Evolutionary conservation across 1,140 invertebrate genomes (phyloP), one percentile per base, ranked within the genome.

Genomic region (Sycophaga agraensis): DNA sequence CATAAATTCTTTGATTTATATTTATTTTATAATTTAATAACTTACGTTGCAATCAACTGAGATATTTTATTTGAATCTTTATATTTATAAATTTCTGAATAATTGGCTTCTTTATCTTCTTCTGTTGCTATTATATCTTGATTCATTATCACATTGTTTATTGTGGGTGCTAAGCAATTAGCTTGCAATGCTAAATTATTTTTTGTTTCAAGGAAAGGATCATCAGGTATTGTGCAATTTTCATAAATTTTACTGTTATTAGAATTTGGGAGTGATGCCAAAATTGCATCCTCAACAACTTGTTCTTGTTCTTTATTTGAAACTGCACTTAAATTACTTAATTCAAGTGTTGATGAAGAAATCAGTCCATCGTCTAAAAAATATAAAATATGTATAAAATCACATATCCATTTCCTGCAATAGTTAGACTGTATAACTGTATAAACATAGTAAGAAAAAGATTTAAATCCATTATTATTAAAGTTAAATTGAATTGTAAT

Each of bases 241-340:
- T 24, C 53, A 7, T 50, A 26, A 31, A 40, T 39, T 49, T 50
- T 61, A 16, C 0, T 40, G 28, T 40, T 24, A 35, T n/a, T 31
- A 22, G 21, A 34, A 14, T 50, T 42, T 24, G 43, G 45, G 35
- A 62, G 53, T 1, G 34, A 17, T 2, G 51, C 43, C 3, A 56
- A 19, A 42, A 62, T 39, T 16, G 53, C 37, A 35, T 62, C 59
- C 5, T 56, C 53, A 11, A 61, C 43, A 21, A 39, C 34, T 50
- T 62, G 34, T 11, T 50, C 53, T 34, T 55, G 34, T 17, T 62
- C 59, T 2, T 49, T 50, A 3, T 39, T 50, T 14, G 51, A 49
- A 42, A 56, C 22, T 9, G 6, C 35, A 24, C 35, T 50, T 22
- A 62, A 35, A 28, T 61, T 48, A 28, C n/a, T 40, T 2, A 56